phyloP scores from a whole-genome alignment of 2,113 vertebrate genomes.

The Montifringilla adamsi region DNA sequence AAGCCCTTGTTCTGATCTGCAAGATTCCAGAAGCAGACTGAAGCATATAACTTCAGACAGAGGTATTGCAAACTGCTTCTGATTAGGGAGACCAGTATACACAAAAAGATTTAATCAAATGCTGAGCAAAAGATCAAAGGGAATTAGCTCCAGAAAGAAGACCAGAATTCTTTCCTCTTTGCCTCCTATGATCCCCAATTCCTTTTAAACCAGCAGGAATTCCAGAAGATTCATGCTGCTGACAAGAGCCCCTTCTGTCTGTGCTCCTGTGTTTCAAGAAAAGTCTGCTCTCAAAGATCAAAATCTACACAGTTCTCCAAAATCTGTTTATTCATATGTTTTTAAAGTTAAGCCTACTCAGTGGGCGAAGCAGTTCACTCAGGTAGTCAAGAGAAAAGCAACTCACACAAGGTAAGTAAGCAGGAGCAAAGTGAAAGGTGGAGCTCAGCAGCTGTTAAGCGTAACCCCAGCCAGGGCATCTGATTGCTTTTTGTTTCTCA shows the following conservation, averaged over 20 bases:
- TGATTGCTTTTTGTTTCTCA: not conserved
- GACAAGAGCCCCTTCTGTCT: not conserved
- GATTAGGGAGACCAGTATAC: not conserved
- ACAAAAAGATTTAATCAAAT: conserved; percentile 31
- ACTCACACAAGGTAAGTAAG: not conserved
- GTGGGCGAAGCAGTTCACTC: not conserved
- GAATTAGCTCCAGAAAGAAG: not conserved
- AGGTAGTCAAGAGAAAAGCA: not conserved
- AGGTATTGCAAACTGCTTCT: not conserved
- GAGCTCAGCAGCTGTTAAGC: not conserved
- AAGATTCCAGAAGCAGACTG: not conserved
- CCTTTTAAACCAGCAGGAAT: conserved; percentile 41
- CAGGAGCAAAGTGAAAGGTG: not conserved
- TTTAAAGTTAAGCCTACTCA: not conserved
- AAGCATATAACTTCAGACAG: not conserved
- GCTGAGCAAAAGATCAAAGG: conserved; percentile 35
- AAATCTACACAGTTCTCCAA: not conserved
- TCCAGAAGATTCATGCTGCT: not conserved
- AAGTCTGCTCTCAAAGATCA: not conserved
- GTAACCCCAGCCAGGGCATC: not conserved
- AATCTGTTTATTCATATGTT: not conserved
- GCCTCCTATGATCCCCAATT: conserved; percentile 2
- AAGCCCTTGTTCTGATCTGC: conserved; percentile 1
- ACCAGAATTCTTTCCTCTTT: conserved; percentile 9
- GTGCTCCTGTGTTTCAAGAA: not conserved